Evolutionary conservation across 2,888 invertebrate genomes (phyloP).

Genomic region (Zeuzera pyrina): DNA sequence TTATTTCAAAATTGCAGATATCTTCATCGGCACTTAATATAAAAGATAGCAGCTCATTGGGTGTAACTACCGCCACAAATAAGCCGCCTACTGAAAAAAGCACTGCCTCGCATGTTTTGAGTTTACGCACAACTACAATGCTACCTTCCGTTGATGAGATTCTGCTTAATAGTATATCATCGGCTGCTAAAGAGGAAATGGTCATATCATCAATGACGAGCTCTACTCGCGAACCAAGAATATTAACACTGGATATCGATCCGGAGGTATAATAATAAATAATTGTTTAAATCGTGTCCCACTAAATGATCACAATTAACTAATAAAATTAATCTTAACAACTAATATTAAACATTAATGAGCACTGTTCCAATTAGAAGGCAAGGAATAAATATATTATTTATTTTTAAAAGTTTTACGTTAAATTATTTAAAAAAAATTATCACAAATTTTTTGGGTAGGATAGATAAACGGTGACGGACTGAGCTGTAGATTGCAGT

Average conservation of each 20-base stretch:
- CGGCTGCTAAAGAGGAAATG: constrained; percentile 74
- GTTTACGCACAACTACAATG: constrained; percentile 71
- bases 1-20: constrained; percentile 69
- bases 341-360: background rate
- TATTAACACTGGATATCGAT: constrained; percentile 75
- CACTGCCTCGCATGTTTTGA: constrained; percentile 72
- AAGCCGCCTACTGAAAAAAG: constrained; percentile 62
- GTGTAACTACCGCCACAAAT: constrained; percentile 59
- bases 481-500: constrained; percentile 7
- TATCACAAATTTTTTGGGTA: constrained; percentile 5
- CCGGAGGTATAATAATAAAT: constrained; percentile 75
- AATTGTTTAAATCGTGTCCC: constrained; percentile 1
- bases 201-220: constrained; percentile 66
- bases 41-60: constrained; percentile 63
- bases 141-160: constrained; percentile 75
- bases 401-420: background rate
- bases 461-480: constrained; percentile 59
- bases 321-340: constrained; percentile 1
- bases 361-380: constrained; percentile 1
- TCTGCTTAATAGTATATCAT: constrained; percentile 75
- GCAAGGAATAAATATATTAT: no score
- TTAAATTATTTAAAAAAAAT: constrained; percentile 2
- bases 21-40: constrained; percentile 67
- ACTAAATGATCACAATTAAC: constrained; percentile 1
- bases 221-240: constrained; percentile 68